These are phyloP conservation scores for Australoheros facetus DNA, from an alignment of 2,797 vertebrate species.

Conservation along the genomic window DNA sequence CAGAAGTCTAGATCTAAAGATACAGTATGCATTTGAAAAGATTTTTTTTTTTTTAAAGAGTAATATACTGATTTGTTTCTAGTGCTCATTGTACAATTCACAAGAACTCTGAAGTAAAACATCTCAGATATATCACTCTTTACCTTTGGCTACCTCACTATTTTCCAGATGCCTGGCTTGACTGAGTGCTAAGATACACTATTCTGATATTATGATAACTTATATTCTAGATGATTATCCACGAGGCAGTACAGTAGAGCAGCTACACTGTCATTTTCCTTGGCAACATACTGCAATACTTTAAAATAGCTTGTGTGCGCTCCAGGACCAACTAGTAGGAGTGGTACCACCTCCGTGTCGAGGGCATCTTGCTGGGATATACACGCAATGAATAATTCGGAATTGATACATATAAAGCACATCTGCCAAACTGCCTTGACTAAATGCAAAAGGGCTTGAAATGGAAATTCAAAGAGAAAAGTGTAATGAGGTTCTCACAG, in stretches of 20 bases:
- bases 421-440: background rate
- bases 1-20: background rate
- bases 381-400: background rate
- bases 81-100: background rate
- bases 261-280: background rate
- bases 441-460: background rate
- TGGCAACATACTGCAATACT: background rate
- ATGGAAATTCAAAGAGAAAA: background rate
- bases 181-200: background rate
- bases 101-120: background rate
- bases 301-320: background rate
- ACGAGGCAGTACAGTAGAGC: background rate
- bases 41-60: background rate
- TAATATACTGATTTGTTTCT: constrained; percentile 16
- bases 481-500: background rate
- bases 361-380: background rate
- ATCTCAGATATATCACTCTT: background rate
- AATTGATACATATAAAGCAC: background rate
- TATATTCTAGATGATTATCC: background rate
- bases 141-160: background rate
- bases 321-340: background rate
- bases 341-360: background rate
- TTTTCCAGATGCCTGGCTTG: background rate
- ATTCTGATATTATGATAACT: background rate
- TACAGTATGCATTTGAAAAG: constrained; percentile 1